Evolutionary conservation across 2,113 vertebrate genomes (phyloP).

Genomic region (Campylomormyrus tamandua): DNA sequence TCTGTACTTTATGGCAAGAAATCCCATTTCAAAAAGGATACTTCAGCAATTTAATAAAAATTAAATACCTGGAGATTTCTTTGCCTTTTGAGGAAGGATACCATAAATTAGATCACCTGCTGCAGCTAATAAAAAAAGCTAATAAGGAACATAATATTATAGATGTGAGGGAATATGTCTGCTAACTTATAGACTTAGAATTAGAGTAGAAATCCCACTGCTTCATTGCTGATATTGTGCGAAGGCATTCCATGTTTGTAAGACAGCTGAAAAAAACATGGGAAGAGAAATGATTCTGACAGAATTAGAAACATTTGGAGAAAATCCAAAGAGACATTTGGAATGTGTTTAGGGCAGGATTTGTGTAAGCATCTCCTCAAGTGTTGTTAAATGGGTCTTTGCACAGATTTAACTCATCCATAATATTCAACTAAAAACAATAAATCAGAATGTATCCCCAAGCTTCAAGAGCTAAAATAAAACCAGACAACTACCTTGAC

Average conservation of each 20-base stretch:
- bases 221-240: neutral
- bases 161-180: neutral
- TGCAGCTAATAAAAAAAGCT: neutral
- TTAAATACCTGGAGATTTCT: neutral
- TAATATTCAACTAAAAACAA: neutral
- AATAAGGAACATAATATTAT: neutral
- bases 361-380: neutral
- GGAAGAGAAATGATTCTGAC: neutral
- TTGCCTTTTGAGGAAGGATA: neutral
- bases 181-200: neutral
- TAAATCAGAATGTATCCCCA: neutral
- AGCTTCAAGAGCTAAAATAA: neutral
- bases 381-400: neutral
- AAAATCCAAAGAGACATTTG: neutral
- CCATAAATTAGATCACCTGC: neutral
- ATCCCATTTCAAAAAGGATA: slow-evolving; percentile 39
- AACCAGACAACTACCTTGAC: neutral
- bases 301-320: neutral
- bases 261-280: neutral
- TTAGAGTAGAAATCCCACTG: neutral
- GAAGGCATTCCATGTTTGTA: neutral
- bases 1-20: slow-evolving; percentile 49
- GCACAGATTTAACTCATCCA: neutral
- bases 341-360: neutral
- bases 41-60: slow-evolving; percentile 34